Conservation (phyloP, 2,113 vertebrate species). For the Hippocampus comes region DNA sequence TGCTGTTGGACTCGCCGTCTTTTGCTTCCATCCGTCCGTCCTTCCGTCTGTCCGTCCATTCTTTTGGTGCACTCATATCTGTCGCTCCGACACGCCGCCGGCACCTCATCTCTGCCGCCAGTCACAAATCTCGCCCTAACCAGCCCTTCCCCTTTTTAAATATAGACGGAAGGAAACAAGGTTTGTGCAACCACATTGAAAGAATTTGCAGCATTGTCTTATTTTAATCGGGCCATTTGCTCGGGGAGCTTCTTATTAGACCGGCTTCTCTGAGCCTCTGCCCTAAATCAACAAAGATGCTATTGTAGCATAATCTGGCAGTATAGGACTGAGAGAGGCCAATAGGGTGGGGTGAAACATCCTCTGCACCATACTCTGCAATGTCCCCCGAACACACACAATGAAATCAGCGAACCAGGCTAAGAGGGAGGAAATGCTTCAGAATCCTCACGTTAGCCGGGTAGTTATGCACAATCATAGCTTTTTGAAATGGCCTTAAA, state of each 20-base stretch:
- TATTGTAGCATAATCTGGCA: conserved; percentile 35
- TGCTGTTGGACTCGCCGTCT: conserved; percentile 98
- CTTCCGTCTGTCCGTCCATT: conserved; percentile 74
- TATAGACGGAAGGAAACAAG: background rate
- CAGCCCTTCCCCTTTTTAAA: conserved; percentile 23
- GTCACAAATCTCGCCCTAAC: conserved; percentile 39
- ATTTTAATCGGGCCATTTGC: conserved; percentile 3
- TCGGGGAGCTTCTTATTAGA: conserved; percentile 18
- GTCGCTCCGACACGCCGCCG: conserved; percentile 78
- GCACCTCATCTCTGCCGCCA: conserved; percentile 87
- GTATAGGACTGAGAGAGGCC: conserved; percentile 36
- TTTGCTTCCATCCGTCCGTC: conserved; percentile 90
- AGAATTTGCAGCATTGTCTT: background rate
- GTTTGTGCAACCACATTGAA: background rate
- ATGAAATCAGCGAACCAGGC: conserved; percentile 19
- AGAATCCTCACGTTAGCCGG: background rate
- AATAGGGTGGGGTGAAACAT: conserved; percentile 2
- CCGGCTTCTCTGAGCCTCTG: background rate
- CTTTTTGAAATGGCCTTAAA: conserved; percentile 3
- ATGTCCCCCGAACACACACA: conserved; percentile 36
- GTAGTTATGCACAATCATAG: conserved; percentile 4
- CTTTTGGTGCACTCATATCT: conserved; percentile 88
- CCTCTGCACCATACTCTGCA: conserved; percentile 59
- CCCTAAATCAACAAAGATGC: conserved; percentile 24
- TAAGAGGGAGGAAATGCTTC: background rate